These are phyloP conservation scores for Sphaerodactylus townsendi DNA, from an alignment of 2,113 vertebrate species.

Conservation along the genomic window DNA sequence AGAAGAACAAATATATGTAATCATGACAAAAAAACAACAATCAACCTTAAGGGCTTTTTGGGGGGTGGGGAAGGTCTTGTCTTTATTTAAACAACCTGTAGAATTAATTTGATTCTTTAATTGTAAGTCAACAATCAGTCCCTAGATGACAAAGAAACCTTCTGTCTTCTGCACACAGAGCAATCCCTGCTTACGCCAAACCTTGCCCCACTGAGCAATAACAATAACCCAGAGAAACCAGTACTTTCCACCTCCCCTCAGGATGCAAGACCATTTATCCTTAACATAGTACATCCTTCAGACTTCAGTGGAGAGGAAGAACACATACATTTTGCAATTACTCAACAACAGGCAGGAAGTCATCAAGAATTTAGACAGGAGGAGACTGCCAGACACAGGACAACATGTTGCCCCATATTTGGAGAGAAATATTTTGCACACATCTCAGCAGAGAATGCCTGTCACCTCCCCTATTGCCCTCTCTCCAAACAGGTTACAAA, in stretches of 20 bases:
- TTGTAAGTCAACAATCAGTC: constrained; percentile 37
- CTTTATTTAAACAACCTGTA: constrained; percentile 59
- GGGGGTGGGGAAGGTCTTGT: neutral
- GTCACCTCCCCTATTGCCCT: constrained; percentile 42
- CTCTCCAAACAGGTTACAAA: constrained; percentile 17
- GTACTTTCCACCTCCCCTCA: constrained; percentile 1
- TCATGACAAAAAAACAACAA: constrained; percentile 30
- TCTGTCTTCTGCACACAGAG: constrained; percentile 41
- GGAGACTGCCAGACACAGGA: constrained; percentile 23
- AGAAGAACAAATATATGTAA: constrained; percentile 49
- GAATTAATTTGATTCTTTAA: constrained; percentile 48
- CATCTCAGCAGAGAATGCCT: constrained; percentile 20
- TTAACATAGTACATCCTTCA: constrained; percentile 24
- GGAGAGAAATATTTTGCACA: constrained; percentile 17
- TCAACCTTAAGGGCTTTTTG: neutral
- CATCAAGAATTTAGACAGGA: neutral
- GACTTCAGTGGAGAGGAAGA: neutral
- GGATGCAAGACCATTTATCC: constrained; percentile 11
- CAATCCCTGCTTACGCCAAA: constrained; percentile 43
- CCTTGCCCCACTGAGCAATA: constrained; percentile 44
- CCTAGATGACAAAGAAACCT: constrained; percentile 43
- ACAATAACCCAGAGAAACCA: constrained; percentile 41
- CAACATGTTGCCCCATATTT: constrained; percentile 32
- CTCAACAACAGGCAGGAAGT: constrained; percentile 6
- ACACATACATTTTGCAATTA: constrained; percentile 49